Evolutionary conservation across 2,113 vertebrate species (phyloP), one percentile per base, ranked within the genome.

Genomic region (Leptosomus discolor): DNA sequence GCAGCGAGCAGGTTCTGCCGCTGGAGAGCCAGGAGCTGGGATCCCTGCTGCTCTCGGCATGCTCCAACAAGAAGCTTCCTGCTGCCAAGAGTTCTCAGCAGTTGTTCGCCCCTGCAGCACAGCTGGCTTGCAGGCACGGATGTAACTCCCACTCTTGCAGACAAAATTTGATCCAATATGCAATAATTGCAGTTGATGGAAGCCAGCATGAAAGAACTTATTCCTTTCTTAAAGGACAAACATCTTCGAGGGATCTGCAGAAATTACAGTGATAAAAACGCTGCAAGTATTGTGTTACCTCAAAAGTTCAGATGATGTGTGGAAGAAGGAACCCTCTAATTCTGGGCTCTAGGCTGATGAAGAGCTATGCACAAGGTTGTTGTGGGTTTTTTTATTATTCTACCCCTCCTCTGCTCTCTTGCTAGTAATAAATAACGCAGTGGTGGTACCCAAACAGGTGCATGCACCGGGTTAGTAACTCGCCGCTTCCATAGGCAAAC

Each of bases 91-190:
- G 64, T 36, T 82, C 75, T 32, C 83, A 91, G 79, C 83, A 77
- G 82, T 45, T 73, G 48, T 48, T 86, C 96, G 68, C 84, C 84
- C 91, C 69, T 63, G 51, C 68, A 95, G 91, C 89, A 67, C 76
- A 84, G 32, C 2, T 86, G 83, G 92, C 86, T 88, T 41, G 56
- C 91, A 88, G 71, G 83, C 79, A 73, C 4, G 0, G 8, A 61
- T 53, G 27, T 73, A 84, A 57, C 24, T 77, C 64, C 68, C 41
- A 36, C 76, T 81, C 76, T 69, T 84, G 46, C 80, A 71, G 73
- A 81, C 43, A 51, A 64, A 91, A 82, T 48, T 39, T 0, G 1
- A 76, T 36, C 60, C 23, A 56, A 17, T 39, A 26, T 48, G 77
- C 91, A 89, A 26, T 39, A 82, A 82, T 20, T 68, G 57, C 85